Evolutionary conservation across 92 coral and sea anemone genomes (phyloP), one percentile per base, ranked within the genome.

Genomic region (Montipora capitata): DNA sequence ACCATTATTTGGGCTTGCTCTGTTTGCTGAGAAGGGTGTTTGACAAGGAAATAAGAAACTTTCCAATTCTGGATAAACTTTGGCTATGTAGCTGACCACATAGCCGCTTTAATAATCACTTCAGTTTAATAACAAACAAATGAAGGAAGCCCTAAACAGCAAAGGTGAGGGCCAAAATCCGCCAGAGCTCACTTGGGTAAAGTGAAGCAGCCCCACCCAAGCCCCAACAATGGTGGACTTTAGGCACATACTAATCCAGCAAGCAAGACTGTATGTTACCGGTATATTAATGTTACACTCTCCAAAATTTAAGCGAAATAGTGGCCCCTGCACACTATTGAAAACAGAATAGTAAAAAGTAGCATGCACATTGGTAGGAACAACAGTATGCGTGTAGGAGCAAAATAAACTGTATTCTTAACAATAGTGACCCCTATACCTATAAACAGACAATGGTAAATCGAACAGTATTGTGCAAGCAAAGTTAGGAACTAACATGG

Each of bases 81-180:
- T 81, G 77, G 77, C 85, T 81, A 68, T 49, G 77, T 81, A 38
- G 51, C 51, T n/a, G n/a, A n/a, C n/a, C n/a, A n/a, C n/a, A n/a
- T n/a, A n/a, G n/a, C n/a, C n/a, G n/a, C n/a, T n/a, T n/a, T n/a
- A n/a, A n/a, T n/a, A n/a, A n/a, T n/a, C n/a, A n/a, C n/a, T n/a
- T n/a, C n/a, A n/a, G n/a, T n/a, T n/a, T n/a, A n/a, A n/a, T n/a
- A n/a, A n/a, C n/a, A n/a, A n/a, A n/a, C n/a, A n/a, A n/a, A n/a
- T n/a, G n/a, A n/a, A n/a, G n/a, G n/a, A n/a, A n/a, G n/a, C n/a
- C n/a, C n/a, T n/a, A n/a, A n/a, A n/a, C n/a, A n/a, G n/a, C n/a
- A n/a, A n/a, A n/a, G n/a, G n/a, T n/a, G n/a, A n/a, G n/a, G n/a
- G n/a, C n/a, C n/a, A n/a, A n/a, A n/a, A n/a, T n/a, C n/a, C n/a